These are phyloP conservation scores for Tenualosa ilisha DNA, from an alignment of 2,797 vertebrate species.

Conservation along the genomic window DNA sequence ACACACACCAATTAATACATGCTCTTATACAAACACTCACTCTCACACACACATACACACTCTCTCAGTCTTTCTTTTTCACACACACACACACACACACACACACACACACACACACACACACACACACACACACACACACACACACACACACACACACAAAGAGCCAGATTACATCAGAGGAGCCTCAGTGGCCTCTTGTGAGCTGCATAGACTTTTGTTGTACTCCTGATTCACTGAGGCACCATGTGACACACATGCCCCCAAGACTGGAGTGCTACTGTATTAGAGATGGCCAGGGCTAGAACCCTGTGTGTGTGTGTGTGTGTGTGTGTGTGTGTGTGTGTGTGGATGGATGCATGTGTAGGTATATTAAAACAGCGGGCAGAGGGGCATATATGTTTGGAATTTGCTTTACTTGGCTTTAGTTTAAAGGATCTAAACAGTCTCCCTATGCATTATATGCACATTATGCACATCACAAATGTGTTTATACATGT, in stretches of 20 bases:
- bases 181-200: background rate
- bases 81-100: background rate
- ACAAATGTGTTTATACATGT: background rate
- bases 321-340: too few relatives aligned
- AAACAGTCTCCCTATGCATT: background rate
- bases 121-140: background rate
- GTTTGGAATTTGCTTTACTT: too few relatives aligned
- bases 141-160: conserved; percentile 4
- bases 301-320: background rate
- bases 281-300: background rate
- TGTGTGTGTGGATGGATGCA: too few relatives aligned
- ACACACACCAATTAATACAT: background rate
- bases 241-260: background rate
- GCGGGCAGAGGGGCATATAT: background rate
- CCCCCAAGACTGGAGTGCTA: background rate
- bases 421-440: too few relatives aligned
- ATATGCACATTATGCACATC: background rate
- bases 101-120: background rate
- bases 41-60: background rate
- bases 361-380: background rate
- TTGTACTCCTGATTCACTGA: background rate
- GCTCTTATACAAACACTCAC: background rate
- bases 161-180: background rate
- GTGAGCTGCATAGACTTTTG: background rate
- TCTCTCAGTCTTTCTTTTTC: background rate